These are phyloP conservation scores for Drosophila pandora DNA, from an alignment of 1,140 invertebrate genomes.

Conservation along the genomic window DNA sequence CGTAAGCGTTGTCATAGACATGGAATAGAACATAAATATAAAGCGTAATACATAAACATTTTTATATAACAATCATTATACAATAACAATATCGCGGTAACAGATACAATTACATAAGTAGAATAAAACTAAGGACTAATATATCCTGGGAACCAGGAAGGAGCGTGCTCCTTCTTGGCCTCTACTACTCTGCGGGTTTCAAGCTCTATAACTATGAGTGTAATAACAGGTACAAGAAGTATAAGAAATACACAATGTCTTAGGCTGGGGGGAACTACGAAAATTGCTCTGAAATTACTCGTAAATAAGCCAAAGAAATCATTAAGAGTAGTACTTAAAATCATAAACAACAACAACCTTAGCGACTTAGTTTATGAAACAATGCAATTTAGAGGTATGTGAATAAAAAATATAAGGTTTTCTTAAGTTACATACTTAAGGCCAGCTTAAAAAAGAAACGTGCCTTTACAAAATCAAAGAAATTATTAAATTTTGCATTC, in stretches of 20 bases:
- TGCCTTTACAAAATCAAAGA: slow-evolving; percentile 29
- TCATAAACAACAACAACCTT: slow-evolving; percentile 55
- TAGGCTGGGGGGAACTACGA: slow-evolving; percentile 32
- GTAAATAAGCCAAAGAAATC: slow-evolving; percentile 48
- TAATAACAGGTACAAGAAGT: slow-evolving; percentile 12
- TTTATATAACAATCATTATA: slow-evolving; percentile 46
- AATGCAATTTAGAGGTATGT: not conserved
- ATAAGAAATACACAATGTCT: slow-evolving; percentile 33
- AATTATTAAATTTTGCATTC: slow-evolving; percentile 74
- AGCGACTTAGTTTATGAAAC: slow-evolving; percentile 22
- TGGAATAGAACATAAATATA: slow-evolving; percentile 81
- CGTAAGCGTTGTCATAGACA: slow-evolving; percentile 79
- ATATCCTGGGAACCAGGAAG: not conserved
- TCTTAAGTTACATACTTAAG: slow-evolving; percentile 31
- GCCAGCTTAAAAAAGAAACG: slow-evolving; percentile 1
- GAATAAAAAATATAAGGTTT: not conserved
- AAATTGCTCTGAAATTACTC: slow-evolving; percentile 73
- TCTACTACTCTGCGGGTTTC: not conserved
- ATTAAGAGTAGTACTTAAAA: slow-evolving; percentile 59
- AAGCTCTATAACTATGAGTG: not conserved
- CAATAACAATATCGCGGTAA: slow-evolving; percentile 4
- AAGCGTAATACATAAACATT: slow-evolving; percentile 79
- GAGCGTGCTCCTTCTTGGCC: not conserved
- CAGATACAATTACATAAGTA: slow-evolving; percentile 13
- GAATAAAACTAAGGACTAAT: slow-evolving; percentile 6